A percentile compares a stretch with the other conserved stretches of the same genome.
These are phyloP conservation scores for Pterocles orientalis DNA, from an alignment of 2,113 vertebrate species.

Conservation along the genomic window DNA sequence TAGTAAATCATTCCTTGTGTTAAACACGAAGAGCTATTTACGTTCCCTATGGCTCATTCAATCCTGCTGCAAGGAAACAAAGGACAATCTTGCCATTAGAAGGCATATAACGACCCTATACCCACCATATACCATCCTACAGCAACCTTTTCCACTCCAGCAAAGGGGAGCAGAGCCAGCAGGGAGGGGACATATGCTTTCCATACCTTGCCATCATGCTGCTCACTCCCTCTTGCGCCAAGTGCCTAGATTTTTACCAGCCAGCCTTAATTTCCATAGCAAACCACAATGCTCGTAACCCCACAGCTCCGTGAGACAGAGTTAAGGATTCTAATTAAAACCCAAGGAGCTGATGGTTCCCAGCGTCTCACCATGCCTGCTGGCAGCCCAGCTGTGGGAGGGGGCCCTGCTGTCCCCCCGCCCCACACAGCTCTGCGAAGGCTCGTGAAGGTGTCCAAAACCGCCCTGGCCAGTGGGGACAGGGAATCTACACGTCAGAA, in stretches of 20 bases:
- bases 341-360: background rate
- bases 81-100: background rate
- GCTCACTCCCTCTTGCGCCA: background rate
- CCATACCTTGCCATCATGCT: background rate
- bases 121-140: background rate
- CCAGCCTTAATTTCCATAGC: background rate
- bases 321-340: background rate
- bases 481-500: background rate
- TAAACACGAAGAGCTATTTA: background rate
- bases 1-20: background rate
- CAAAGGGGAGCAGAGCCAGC: background rate
- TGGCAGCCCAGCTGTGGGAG: background rate
- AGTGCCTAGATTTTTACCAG: background rate
- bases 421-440: fast-evolving
- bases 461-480: fast-evolving
- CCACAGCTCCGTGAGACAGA: fast-evolving
- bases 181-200: fast-evolving
- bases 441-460: background rate
- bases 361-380: background rate
- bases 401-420: background rate
- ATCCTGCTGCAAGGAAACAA: background rate
- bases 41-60: background rate
- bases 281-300: background rate
- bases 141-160: background rate
- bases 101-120: background rate